Conservation (phyloP, 2,113 vertebrate species). For the Anseranas semipalmata region DNA sequence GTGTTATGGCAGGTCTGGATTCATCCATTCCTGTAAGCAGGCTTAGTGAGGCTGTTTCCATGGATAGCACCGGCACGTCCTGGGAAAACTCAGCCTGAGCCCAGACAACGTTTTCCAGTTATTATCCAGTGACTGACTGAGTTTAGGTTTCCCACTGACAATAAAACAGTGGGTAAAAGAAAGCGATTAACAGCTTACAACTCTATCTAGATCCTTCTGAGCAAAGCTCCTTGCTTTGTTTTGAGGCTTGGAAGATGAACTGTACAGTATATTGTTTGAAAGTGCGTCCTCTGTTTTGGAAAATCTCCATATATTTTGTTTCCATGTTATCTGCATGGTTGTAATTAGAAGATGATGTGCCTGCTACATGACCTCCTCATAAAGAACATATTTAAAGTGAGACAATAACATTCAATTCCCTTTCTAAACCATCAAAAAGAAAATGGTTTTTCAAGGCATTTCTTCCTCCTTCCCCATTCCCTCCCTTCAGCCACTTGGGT, state of each 20-base stretch:
- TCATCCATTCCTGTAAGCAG: not conserved
- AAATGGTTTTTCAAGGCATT: slow-evolving; percentile 69
- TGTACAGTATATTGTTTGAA: not conserved
- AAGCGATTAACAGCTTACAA: slow-evolving; percentile 9
- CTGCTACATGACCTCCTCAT: slow-evolving; percentile 63
- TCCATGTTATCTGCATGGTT: slow-evolving; percentile 38
- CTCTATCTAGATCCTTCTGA: slow-evolving; percentile 8
- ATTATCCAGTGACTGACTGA: not conserved
- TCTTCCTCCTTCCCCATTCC: slow-evolving; percentile 46
- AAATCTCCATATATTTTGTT: slow-evolving; percentile 59
- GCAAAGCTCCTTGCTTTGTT: slow-evolving; percentile 29
- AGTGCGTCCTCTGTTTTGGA: slow-evolving; percentile 11
- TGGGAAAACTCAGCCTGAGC: not conserved
- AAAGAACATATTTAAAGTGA: slow-evolving; percentile 59
- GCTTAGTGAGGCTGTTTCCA: not conserved
- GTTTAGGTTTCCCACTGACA: slow-evolving; percentile 16
- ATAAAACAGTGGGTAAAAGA: slow-evolving; percentile 51
- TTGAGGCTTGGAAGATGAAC: slow-evolving; percentile 23
- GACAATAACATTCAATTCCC: slow-evolving; percentile 70
- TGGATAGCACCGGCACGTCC: not conserved
- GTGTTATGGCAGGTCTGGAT: not conserved
- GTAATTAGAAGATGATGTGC: slow-evolving; percentile 70
- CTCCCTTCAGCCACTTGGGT: slow-evolving; percentile 58
- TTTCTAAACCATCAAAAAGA: slow-evolving; percentile 72
- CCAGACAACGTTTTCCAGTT: slow-evolving; percentile 4